Conservation (phyloP, 2,797 vertebrate species). For the Hoplostethus atlanticus region DNA sequence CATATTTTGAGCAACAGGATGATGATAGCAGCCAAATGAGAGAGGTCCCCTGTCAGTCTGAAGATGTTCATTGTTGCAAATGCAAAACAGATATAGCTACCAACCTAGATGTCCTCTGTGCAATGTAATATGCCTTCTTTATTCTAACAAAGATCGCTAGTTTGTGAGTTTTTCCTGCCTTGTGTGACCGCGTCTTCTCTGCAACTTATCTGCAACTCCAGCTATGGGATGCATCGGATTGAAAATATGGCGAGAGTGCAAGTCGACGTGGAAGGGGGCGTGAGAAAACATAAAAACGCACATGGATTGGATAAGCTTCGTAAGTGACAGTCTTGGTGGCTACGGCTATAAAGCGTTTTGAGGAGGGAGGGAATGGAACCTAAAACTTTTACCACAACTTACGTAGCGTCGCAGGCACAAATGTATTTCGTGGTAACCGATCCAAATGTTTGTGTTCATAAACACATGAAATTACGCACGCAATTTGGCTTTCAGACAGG, state of each 20-base stretch:
- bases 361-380: background rate
- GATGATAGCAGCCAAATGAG: constrained; percentile 97
- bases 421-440: no score
- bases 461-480: no score
- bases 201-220: constrained; percentile 25
- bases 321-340: constrained; percentile 36
- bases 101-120: background rate
- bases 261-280: constrained; percentile 98
- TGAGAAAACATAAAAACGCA: constrained; percentile 81
- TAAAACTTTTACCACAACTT: background rate
- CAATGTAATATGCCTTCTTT: background rate
- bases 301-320: constrained; percentile 56
- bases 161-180: background rate
- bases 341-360: constrained; percentile 28
- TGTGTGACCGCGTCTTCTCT: background rate
- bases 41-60: constrained; percentile 94
- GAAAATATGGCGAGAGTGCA: constrained; percentile 91
- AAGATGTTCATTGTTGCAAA: constrained; percentile 91
- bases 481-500: no score
- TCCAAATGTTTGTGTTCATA: no score
- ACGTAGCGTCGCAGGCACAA: no score
- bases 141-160: background rate
- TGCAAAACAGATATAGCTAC: background rate
- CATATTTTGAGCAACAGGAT: constrained; percentile 98
- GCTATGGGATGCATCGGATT: constrained; percentile 36